Conservation (phyloP, 2,888 invertebrate genomes). For the Rugalucina vietnamica region DNA sequence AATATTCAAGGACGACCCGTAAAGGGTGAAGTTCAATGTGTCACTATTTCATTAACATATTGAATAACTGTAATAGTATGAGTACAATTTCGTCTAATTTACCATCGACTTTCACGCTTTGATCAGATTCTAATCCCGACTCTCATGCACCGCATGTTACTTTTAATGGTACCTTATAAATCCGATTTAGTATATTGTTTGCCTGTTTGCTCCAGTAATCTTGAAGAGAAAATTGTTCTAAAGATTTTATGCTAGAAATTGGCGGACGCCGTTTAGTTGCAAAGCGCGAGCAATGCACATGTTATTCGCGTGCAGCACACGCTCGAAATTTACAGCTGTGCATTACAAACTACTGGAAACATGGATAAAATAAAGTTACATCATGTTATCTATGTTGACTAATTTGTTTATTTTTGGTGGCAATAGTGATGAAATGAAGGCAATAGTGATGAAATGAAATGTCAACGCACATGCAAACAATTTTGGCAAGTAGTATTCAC, state of each 20-base stretch:
- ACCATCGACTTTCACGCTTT: background rate
- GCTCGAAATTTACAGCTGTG: background rate
- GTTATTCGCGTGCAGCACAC: slow-evolving; percentile 33
- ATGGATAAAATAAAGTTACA: too few relatives aligned
- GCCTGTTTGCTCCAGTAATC: background rate
- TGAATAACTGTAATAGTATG: background rate
- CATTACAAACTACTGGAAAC: too few relatives aligned
- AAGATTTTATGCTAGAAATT: background rate
- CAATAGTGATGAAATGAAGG: too few relatives aligned
- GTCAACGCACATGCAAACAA: too few relatives aligned
- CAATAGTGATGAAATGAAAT: too few relatives aligned
- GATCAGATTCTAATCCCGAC: slow-evolving; percentile 12
- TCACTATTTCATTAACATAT: background rate
- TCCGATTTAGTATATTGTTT: background rate
- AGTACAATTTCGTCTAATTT: background rate
- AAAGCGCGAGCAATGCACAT: slow-evolving; percentile 14
- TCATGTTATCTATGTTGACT: too few relatives aligned
- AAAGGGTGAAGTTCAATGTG: background rate
- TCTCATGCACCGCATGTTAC: slow-evolving; percentile 12
- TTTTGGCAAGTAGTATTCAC: too few relatives aligned
- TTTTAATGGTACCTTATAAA: slow-evolving; percentile 5
- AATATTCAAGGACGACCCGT: background rate
- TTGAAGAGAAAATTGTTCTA: background rate
- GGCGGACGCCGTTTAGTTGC: slow-evolving; percentile 5
- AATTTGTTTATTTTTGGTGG: too few relatives aligned